Evolutionary conservation across 2,888 invertebrate genomes (phyloP).

Genomic region (Drosophila stalkeri): DNA sequence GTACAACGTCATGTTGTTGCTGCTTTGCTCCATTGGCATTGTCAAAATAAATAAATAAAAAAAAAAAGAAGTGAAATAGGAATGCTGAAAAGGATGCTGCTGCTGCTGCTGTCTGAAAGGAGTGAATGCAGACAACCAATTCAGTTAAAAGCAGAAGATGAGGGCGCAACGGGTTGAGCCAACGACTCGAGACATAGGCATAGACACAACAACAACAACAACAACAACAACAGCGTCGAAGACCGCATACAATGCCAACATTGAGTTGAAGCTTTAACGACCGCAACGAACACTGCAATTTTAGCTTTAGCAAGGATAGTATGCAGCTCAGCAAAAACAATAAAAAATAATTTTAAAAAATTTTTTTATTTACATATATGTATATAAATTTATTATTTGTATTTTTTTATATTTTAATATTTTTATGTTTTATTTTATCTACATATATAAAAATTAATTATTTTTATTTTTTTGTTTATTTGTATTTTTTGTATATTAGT

Average conservation of each 20-base stretch:
- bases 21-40: conserved; percentile 27
- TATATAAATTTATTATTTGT: not conserved
- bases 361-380: too few species aligned
- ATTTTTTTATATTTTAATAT: not conserved
- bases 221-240: conserved; percentile 7
- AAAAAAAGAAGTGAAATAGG: conserved; percentile 47
- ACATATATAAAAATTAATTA: too few species aligned
- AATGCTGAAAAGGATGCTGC: conserved; percentile 66
- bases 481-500: too few species aligned
- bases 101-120: conserved; percentile 12
- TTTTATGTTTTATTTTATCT: too few species aligned
- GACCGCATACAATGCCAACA: conserved; percentile 38
- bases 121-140: conserved; percentile 27
- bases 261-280: conserved; percentile 59
- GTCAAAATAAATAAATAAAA: conserved; percentile 31
- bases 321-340: conserved; percentile 16
- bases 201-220: conserved; percentile 29
- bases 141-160: conserved; percentile 41
- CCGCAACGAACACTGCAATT: conserved; percentile 18
- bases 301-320: conserved; percentile 24
- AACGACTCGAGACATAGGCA: conserved; percentile 34
- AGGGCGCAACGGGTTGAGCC: not conserved
- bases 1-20: conserved; percentile 54
- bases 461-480: too few species aligned
- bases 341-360: not conserved